Evolutionary conservation across 2,113 vertebrate genomes (phyloP).

Genomic region (Megaleporinus macrocephalus): DNA sequence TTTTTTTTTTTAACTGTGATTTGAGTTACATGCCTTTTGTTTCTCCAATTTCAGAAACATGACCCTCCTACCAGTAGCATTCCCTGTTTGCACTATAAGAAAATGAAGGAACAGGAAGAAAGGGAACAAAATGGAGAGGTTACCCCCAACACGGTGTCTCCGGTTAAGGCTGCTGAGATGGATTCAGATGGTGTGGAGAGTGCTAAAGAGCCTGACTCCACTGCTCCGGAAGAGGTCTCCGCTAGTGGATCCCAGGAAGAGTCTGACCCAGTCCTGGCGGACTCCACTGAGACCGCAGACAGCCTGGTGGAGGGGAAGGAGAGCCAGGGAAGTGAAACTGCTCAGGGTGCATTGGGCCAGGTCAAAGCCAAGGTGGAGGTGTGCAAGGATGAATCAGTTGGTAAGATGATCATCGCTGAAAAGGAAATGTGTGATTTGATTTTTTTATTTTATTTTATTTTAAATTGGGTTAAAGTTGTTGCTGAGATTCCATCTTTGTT

Average conservation of each 20-base stretch:
- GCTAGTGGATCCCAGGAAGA: conserved; percentile 56
- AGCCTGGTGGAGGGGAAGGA: conserved; percentile 73
- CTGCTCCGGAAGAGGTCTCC: conserved; percentile 69
- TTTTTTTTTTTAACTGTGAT: no score
- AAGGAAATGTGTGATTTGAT: no score
- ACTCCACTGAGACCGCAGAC: not conserved
- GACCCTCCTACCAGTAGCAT: conserved; percentile 97
- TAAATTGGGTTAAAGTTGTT: no score
- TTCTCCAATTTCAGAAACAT: conserved; percentile 85
- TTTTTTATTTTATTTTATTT: no score
- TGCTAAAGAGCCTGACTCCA: conserved; percentile 79
- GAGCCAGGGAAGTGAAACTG: conserved; percentile 73
- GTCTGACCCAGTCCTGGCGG: conserved; percentile 51
- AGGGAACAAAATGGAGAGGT: conserved; percentile 87
- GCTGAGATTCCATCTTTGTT: no score
- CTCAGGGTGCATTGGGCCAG: conserved; percentile 92
- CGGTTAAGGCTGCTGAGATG: conserved; percentile 73
- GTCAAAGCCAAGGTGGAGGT: conserved; percentile 98
- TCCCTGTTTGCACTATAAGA: conserved; percentile 97
- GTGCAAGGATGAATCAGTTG: conserved; percentile 98
- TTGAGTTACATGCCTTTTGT: not conserved
- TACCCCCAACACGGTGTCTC: conserved; percentile 75
- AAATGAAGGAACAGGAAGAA: conserved; percentile 95
- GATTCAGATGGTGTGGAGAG: conserved; percentile 75
- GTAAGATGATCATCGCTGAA: conserved; percentile 72